phyloP scores from a whole-genome alignment of 1,140 invertebrate genomes.

The Bicyclus anynana region DNA sequence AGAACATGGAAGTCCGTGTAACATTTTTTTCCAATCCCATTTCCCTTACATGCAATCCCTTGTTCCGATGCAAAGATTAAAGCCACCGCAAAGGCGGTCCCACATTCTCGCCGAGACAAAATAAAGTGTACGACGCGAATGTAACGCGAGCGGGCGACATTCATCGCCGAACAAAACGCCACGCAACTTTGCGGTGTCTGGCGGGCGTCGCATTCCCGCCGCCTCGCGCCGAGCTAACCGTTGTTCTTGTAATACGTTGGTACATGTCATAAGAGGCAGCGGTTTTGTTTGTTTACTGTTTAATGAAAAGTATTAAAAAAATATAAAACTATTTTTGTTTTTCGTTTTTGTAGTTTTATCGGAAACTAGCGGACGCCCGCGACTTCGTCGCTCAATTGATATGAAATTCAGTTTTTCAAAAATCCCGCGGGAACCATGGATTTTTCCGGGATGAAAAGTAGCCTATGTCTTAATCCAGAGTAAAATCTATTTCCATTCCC shows the following conservation, averaged over 20 bases:
- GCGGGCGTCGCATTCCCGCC: neutral
- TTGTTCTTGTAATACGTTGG: neutral
- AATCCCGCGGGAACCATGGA: too few species aligned
- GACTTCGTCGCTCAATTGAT: too few species aligned
- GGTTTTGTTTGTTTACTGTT: neutral
- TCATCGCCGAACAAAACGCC: neutral
- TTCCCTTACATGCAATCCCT: neutral
- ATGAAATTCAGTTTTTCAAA: too few species aligned
- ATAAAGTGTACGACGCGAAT: neutral
- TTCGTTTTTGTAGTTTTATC: too few species aligned
- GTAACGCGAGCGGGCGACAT: neutral
- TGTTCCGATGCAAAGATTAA: neutral
- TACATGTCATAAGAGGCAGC: neutral
- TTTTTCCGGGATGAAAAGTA: too few species aligned
- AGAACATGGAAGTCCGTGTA: too few species aligned
- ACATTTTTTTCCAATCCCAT: too few species aligned
- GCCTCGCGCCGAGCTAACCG: neutral
- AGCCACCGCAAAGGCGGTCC: neutral
- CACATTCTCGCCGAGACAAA: neutral
- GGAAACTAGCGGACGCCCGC: too few species aligned
- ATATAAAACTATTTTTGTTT: too few species aligned
- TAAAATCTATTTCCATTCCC: too few species aligned
- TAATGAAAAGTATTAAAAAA: too few species aligned
- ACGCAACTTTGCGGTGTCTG: neutral
- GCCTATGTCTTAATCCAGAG: too few species aligned